Evolutionary conservation across 2,797 vertebrate species (phyloP), one percentile per base, ranked within the genome.

Genomic region (Oreortyx pictus): DNA sequence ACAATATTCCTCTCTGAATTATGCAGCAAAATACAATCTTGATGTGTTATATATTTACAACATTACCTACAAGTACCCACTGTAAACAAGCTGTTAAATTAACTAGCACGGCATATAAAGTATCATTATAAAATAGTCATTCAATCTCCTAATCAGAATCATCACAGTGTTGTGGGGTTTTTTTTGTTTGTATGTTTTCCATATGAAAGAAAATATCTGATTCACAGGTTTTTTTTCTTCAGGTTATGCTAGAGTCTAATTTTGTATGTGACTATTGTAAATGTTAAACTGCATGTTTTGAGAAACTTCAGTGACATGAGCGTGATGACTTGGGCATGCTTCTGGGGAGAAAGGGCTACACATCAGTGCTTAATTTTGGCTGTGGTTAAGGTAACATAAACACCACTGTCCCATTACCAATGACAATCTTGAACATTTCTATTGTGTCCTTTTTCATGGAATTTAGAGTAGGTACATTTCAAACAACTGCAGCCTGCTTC

Each of bases 71-170:
- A 95, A 94, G 81, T 81, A 66, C 65, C 75, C 82, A 56, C 85
- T 89, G 88, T 92, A 96, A 97, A 94, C 56, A 95, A 95, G 47
- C 73, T 89, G 23, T 92, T 89, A 95, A 84, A 93, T 93, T 93
- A 95, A 91, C 82, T 88, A 78, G 74, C 62, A 66, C 50, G 49
- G 65, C 25, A 85, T 65, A 75, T 77, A 11, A 96, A 93, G 43
- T 75, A 72, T 77, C 64, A 84, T 96, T 95, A 89, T 76, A 71
- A 90, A 93, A 75, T 95, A 84, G 89, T 96, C 72, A 88, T 64
- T 96, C 86, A 95, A 13, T 96, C 68, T 67, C 52, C 95, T 89
- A 73, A 31, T 93, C 78, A 91, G 54, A 92, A 84, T 95, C 61
- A 90, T 88, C 71, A 83, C 33, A 68, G 60, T n/a, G 29, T 61